Evolutionary conservation across 2,888 invertebrate species (phyloP).

Genomic region (Julus scanicus): DNA sequence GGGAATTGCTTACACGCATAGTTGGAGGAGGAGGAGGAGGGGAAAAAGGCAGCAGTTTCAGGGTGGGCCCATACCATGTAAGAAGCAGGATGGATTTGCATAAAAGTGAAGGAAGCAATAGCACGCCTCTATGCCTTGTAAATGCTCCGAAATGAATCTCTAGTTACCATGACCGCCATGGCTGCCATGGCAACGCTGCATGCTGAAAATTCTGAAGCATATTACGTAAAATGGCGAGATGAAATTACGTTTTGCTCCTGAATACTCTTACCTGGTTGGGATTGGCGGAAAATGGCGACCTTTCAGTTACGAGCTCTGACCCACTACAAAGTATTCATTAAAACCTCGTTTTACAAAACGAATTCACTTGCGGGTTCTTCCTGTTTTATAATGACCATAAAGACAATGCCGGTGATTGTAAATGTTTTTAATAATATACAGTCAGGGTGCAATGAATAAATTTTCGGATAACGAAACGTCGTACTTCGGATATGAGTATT

Average conservation of each 20-base stretch:
- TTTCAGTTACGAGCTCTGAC: no score
- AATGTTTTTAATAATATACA: no score
- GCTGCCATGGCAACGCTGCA: constrained; percentile 17
- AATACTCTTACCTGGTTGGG: neutral
- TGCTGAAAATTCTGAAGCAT: neutral
- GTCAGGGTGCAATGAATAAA: no score
- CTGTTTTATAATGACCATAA: no score
- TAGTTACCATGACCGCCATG: constrained; percentile 33
- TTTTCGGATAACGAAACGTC: no score
- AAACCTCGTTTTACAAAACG: no score
- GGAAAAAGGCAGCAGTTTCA: neutral
- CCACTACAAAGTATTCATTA: no score
- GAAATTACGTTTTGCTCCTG: constrained; percentile 12
- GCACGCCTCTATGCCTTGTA: constrained; percentile 23
- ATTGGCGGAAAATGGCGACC: no score
- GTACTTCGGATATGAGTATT: no score
- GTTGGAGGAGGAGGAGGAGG: constrained; percentile 14
- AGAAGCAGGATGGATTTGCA: constrained; percentile 16
- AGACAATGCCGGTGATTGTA: no score
- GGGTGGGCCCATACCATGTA: neutral
- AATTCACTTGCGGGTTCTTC: no score
- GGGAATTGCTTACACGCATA: constrained; percentile 23
- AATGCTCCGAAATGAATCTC: constrained; percentile 23
- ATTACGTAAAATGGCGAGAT: neutral
- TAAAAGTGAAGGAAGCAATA: constrained; percentile 33